Base-by-base conservation (phyloP, 2,888 invertebrate species). In the Callosobruchus maculatus region DNA sequence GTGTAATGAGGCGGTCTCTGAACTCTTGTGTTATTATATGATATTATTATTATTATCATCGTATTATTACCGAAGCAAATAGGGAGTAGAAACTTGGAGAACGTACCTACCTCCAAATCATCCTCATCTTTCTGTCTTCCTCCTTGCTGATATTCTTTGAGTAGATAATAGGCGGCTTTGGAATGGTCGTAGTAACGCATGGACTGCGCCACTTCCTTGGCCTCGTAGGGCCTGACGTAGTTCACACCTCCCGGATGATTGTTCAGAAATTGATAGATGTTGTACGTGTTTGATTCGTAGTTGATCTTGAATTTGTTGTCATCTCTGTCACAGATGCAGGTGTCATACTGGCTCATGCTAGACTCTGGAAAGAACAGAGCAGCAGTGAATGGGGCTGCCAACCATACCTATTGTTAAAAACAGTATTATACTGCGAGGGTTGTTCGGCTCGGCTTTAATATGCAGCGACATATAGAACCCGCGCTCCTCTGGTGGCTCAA, bases 201-300 rank as follows among this genome's bases (percentile, higher is more conserved):
- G 20, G 89, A 90, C 21, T 87, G 84, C 21, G 88, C 84, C 49
- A 93, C 85, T 72, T 89, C 89, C 81, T 88, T 89, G 3, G 90
- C 89, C 81, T 88, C 86, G 79, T 88, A 92, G n/a, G 85, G 85
- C 78, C 89, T 87, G 0, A 95, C 85, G 0, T 92, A 92, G 80
- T 91, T 92, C 0, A 90, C 84, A 0, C 95, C 94, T 0, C 94
- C 95, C 0, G 95, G 95, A 85, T 95, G 94, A 80, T 93, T 92
- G 72, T 89, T 89, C 72, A 93, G 80, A 82, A 95, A 94, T 66
- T 88, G 85, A 70, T 89, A 87, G 73, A 95, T 87, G 83, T 95
- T 91, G 85, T 94, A 94, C 71, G 85, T 85, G 67, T 89, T 87
- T 9, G 85, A 85, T 9, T 82, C 81, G 82, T 88, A 87, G 22